Evolutionary conservation across 1,140 invertebrate genomes (phyloP), one percentile per base, ranked within the genome.

Genomic region (Onthophagus taurus): DNA sequence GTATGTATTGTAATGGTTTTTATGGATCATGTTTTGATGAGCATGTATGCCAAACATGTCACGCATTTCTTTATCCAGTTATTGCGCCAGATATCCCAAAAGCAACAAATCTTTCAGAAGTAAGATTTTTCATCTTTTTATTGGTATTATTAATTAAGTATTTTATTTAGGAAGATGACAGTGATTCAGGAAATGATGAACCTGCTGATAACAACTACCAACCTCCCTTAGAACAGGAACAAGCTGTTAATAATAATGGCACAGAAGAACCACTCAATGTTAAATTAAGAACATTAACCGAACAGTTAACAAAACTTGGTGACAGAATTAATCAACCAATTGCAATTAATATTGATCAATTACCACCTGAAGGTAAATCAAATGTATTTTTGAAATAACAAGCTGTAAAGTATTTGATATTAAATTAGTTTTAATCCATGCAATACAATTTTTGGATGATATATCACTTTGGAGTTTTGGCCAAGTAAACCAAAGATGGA

Each of bases 111-210:
- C 67, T 69, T 51, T 65, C 54, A 45, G 69, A 64, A 52, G 67
- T 42, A 42, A n/a, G 37, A n/a, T 26, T 26, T 26, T 7, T 26
- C 7, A 26, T 34, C 11, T 17, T 11, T 4, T 34, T 4, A 17
- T 17, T 17, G 16, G 12, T 1, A 2, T 34, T 2, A 14, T 14
- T 14, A 14, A 34, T 6, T 3, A 3, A 12, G 3, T 5, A 17
- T 38, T 38, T n/a, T 12, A 13, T n/a, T 4, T 9, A 39, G 23
- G 37, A 39, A 14, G 44, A 45, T 62, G 88, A 91, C 54, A 86
- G 87, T 57, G 91, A 95, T 61, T 92, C 88, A 0, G 90, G 90
- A 3, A 95, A 91, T 61, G 90, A 95, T 62, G 89, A 95, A 61
- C 89, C 89, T n/a, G 81, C 79, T 31, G 85, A 83, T 61, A 59